Evolutionary conservation across 2,113 vertebrate species (phyloP), one percentile per base, ranked within the genome.

Genomic region (Hydrochoerus hydrochaeris): DNA sequence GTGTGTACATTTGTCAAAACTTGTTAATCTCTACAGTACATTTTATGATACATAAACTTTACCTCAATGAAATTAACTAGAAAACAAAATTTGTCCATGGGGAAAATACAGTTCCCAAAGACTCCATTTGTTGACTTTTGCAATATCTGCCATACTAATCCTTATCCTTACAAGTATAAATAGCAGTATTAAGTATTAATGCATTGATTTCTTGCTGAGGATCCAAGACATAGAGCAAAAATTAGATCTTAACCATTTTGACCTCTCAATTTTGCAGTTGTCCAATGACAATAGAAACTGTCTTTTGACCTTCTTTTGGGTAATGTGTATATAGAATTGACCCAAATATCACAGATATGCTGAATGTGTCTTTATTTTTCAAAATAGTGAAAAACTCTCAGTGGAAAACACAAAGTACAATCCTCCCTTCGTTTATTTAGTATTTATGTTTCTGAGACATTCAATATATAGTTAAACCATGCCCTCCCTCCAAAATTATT

Each of bases 311-410:
- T 71, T 22, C 26, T 80, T 63, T 60, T 5, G 3, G 5, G 19
- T 73, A 44, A 30, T 63, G n/a, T 38, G 5, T 30, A 22, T 28
- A 28, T 58, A 28, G 24, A 63, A 49, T 67, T 38, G 16, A 65
- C 30, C 19, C 30, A 77, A 11, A 35, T 49, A 26, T 58, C 46
- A 32, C 62, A 57, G 32, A 60, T 58, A 41, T 84, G 58, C 24
- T 67, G 5, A 73, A 57, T 24, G 58, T 92, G 67, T 65, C 19
- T 83, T 78, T 54, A 19, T 92, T 88, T 86, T 95, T 88, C 85
- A 67, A 22, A 92, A 49, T 41, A 41, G 69, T 67, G 9, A 49
- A 86, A 44, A 41, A 13, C 83, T 92, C 26, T 71, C 35, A n/a
- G n/a, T 93, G 78, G 7, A 35, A 73, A 14, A 60, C n/a, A 89